Base-by-base conservation (phyloP, 2,888 invertebrate genomes). In the Stratiomys singularior region DNA sequence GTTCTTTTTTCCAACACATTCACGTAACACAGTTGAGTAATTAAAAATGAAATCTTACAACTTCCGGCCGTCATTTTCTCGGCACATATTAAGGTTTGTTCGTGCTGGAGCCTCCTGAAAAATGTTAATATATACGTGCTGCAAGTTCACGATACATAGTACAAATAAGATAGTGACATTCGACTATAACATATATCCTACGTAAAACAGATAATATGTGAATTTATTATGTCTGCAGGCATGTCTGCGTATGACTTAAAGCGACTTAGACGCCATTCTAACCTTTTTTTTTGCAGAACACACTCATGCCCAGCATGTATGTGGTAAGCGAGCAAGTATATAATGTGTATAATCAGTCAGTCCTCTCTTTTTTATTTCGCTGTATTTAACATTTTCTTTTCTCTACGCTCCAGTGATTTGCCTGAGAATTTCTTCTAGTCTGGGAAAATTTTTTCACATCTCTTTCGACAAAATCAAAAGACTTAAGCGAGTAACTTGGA, bases 351-450 rank as follows among this genome's bases (percentile, higher is more conserved):
- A 69, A 69, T 69, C 69, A 69, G 69, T 47, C 47, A 69, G 69
- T 69, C 23, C 25, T 47, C 47, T 46, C 11, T 46, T 21, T 46
- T 37, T 30, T 30, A 18, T 69, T 69, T 47, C 44, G n/a, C 25
- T 21, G 47, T 25, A 47, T 69, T 69, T 74, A 47, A 60, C 64
- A 64, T 76, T 63, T 76, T 64, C 60, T 64, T 76, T 76, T 76
- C 76, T 37, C 3, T 44, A 63, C 47, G 76, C 76, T 64, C 60
- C 37, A 76, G 47, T 47, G 76, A 63, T 76, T 76, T 37, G 28
- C 76, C 76, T 76, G 76, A 76, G 76, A 76, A 76, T 63, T 76
- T 76, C 64, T 76, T 76, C 64, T 23, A 76, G 64, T 76, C 76
- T 76, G 76, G 64, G 76, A 76, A 76, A 64, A 76, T 64, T 27